A percentile compares a stretch with the other conserved stretches of the same genome.
These are phyloP conservation scores for Bubalus kerabau DNA, from an alignment of 2,113 vertebrate genomes.

Conservation along the genomic window DNA sequence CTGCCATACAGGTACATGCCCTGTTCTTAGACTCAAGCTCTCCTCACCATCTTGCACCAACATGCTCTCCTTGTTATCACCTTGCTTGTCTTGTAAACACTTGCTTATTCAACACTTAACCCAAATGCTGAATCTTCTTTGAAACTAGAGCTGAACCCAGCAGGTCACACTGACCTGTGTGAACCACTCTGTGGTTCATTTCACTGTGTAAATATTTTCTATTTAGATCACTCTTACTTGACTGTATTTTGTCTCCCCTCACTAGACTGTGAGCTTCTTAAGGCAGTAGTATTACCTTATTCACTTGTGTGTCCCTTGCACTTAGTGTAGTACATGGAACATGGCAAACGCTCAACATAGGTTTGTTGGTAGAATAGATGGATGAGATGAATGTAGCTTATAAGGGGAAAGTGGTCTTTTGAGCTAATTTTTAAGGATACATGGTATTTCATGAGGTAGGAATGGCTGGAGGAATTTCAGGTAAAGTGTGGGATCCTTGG, in stretches of 20 bases:
- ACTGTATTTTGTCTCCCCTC: neutral
- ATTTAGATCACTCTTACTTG: neutral
- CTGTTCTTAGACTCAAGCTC: neutral
- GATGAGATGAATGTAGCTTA: neutral
- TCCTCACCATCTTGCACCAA: neutral
- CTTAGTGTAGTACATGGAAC: neutral
- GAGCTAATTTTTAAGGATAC: neutral
- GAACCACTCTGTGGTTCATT: neutral
- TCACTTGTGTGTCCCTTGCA: neutral
- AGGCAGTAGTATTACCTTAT: neutral
- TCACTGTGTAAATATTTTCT: neutral
- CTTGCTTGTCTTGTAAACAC: neutral
- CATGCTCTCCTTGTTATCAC: neutral
- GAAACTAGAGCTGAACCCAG: neutral
- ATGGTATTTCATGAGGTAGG: neutral
- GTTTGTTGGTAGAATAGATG: neutral
- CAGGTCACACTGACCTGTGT: neutral
- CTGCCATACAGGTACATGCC: neutral
- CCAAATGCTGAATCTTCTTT: neutral
- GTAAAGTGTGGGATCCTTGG: neutral
- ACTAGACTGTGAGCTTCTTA: neutral
- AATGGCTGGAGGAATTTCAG: neutral
- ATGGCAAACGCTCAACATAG: neutral
- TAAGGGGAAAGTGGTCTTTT: neutral
- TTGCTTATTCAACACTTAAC: neutral